Evolutionary conservation across 2,888 invertebrate species (phyloP), one percentile per base, ranked within the genome.

Genomic region (Geotrupes spiniger): DNA sequence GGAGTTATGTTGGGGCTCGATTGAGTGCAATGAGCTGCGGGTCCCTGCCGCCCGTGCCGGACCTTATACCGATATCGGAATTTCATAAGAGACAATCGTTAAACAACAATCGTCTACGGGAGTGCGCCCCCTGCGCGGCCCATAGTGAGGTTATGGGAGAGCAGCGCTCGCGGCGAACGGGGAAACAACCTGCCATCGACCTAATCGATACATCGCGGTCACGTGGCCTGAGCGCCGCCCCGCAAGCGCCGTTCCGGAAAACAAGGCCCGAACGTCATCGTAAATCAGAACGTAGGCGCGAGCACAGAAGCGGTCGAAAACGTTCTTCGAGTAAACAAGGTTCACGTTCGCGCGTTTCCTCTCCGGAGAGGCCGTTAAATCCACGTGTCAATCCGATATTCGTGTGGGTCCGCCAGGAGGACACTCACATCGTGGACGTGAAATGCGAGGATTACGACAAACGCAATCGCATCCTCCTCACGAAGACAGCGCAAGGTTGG

Each of bases 371-470:
- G 62, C 73, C 80, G 43, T 69, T 78, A 67, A 75, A 74, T 63
- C 78, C 86, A 61, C 82, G 84, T 51, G 83, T 89, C 60, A 87
- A 88, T 67, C 90, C 90, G 58, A 86, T 91, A 58, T 91, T 91
- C 73, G 79, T 91, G 60, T 91, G 90, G 89, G 87, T 87, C 54
- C 85, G 86, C 68, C 87, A 88, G 71, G 82, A 82, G 62, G 86
- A 89, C 73, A 86, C 87, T 54, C 81, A 82, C 69, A 89, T 91
- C 72, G 84, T 88, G 68, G 87, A 88, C 73, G 89, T 91, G 62
- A 83, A 84, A 72, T 89, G 89, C 76, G 91, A 91, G 74, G 90
- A 91, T 71, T 90, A 90, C 78, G 90, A 91, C 76, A 83, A 86
- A 70, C 78, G 88, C 50, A 91, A 91, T 75, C 86, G 90, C 52